Conservation (phyloP, 2,113 vertebrate species). For the Natator depressus region DNA sequence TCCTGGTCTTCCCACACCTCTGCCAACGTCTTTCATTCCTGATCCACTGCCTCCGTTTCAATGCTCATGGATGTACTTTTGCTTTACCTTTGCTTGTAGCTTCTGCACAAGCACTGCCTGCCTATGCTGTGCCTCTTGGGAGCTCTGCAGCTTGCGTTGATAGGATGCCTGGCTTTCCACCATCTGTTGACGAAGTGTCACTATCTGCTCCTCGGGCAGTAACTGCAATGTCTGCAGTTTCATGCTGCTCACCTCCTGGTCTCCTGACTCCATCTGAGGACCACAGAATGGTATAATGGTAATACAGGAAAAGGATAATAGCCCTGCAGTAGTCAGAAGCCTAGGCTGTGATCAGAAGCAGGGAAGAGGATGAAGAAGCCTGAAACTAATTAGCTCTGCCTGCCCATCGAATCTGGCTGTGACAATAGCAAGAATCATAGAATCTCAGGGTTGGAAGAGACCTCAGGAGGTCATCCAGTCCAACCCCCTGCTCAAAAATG, state of each 20-base stretch:
- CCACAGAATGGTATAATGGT: background rate
- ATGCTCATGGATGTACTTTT: background rate
- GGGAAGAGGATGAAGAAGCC: background rate
- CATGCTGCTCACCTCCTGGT: slow-evolving; percentile 26
- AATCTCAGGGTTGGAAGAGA: too few species aligned
- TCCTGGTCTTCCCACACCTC: background rate
- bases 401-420: background rate
- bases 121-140: slow-evolving; percentile 84
- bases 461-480: too few species aligned
- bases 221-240: slow-evolving; percentile 50
- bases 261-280: slow-evolving; percentile 62
- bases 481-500: too few species aligned
- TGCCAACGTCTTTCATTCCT: background rate
- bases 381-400: background rate
- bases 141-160: slow-evolving; percentile 79
- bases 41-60: background rate
- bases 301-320: background rate
- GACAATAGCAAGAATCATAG: background rate
- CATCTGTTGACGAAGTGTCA: slow-evolving; percentile 71
- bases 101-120: slow-evolving; percentile 86
- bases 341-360: too few species aligned
- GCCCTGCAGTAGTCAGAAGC: too few species aligned
- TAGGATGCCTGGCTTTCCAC: slow-evolving; percentile 76
- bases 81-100: slow-evolving; percentile 88
- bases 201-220: slow-evolving; percentile 65